Base-by-base conservation (phyloP, 2,888 invertebrate genomes). In the Trypoxylon attenuatum region DNA sequence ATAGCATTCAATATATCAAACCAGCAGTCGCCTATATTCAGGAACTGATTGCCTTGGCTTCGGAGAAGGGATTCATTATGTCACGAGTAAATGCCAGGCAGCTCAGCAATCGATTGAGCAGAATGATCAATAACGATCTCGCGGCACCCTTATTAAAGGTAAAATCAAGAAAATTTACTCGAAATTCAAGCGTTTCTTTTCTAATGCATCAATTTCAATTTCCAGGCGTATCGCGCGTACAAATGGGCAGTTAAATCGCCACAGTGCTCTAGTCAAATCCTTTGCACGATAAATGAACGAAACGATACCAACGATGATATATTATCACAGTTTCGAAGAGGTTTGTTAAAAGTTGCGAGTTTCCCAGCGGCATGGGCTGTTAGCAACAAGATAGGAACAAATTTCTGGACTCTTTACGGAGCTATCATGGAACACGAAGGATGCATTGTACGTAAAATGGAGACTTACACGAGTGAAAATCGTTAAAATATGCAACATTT, bases 41-140 rank as follows among this genome's bases (percentile, higher is more conserved):
- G 91, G 94, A 94, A 87, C 88, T 93, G 3, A 85, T 94, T 2
- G 91, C 90, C 83, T 88, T 94, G 84, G 94, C 93, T 0, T 92
- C 94, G 73, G 88, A 91, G 19, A 91, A 91, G 50, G 92, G 93
- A 6, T 88, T 90, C 56, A 89, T 91, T 47, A 87, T 93, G 80
- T 89, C 91, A 15, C 89, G 89, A 50, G 89, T 92, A 33, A 93
- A 93, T 82, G 91, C 94, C 77, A 90, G 91, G 77, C 92, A 93
- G 57, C 87, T 95, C 5, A 93, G 93, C 8, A 92, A 93, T 84
- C 91, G 92, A 77, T 85, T 96, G 63, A 93, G 94, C 0, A 94
- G 95, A 82, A 92, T 94, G 0, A 90, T 96, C 49, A 95, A 95
- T 86, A 87, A 94, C 80, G 95, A 95, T 87, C 90, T 95, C 60